Conservation (phyloP, 2,888 invertebrate genomes). For the Cosmorhoe ocellata region DNA sequence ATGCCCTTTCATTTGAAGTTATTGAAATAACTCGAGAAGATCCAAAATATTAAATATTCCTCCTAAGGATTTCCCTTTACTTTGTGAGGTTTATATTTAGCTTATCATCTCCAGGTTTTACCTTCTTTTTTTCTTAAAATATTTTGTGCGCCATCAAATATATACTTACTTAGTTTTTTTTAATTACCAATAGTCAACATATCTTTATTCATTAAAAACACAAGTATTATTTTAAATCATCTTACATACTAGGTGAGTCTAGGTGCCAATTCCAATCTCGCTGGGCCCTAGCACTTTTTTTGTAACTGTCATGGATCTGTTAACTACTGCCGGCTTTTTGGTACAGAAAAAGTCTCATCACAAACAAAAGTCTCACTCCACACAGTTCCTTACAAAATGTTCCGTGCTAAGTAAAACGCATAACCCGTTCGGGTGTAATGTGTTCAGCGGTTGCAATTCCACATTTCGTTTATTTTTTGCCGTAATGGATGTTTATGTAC, state of each 20-base stretch:
- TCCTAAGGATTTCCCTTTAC: neutral
- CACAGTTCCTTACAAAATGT: conserved; percentile 3
- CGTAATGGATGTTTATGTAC: conserved; percentile 26
- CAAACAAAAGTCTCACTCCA: neutral
- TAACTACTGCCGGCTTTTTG: too few species aligned
- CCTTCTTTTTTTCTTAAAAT: too few species aligned
- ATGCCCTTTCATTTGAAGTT: conserved; percentile 22
- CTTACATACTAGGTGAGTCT: too few species aligned
- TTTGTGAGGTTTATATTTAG: conserved; percentile 19
- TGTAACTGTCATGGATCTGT: too few species aligned
- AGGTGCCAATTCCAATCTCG: too few species aligned
- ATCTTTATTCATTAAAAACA: too few species aligned
- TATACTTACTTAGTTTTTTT: too few species aligned
- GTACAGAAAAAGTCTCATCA: neutral
- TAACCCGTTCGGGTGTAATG: conserved; percentile 25
- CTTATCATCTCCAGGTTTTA: too few species aligned
- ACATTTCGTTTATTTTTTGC: conserved; percentile 21
- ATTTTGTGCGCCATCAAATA: too few species aligned
- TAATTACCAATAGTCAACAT: too few species aligned
- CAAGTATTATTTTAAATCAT: too few species aligned
- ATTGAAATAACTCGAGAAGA: conserved; percentile 29
- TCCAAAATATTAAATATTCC: conserved; percentile 11
- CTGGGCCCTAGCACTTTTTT: too few species aligned
- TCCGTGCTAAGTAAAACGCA: conserved; percentile 23
- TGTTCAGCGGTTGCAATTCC: conserved; percentile 20